Percentiles rank a stretch among this genome's conserved stretches.
Conservation (phyloP, 92 coral and sea anemone species). For the Siderastrea radians region DNA sequence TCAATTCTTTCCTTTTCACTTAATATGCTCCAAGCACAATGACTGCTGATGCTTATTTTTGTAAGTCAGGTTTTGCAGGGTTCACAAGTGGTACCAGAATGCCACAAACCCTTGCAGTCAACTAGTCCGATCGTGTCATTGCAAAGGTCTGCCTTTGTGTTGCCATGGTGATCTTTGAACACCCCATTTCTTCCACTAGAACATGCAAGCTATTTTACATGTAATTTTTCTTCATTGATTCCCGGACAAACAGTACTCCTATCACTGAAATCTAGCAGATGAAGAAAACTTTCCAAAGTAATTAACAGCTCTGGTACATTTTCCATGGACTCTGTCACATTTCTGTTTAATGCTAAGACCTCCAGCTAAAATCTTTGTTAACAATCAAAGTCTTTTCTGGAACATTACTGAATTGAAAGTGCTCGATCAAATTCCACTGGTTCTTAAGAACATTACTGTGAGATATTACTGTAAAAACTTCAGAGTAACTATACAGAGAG, state of each 20-base stretch:
- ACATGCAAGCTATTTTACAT: background rate
- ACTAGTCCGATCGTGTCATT: slow-evolving; percentile 21
- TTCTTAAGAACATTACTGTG: too few species aligned
- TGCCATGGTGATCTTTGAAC: slow-evolving; percentile 41
- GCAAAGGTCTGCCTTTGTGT: slow-evolving; percentile 24
- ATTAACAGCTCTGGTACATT: slow-evolving; percentile 2
- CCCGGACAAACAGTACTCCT: slow-evolving; percentile 12
- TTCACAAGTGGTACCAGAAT: slow-evolving; percentile 8
- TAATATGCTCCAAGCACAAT: slow-evolving; percentile 34
- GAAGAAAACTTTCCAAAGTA: slow-evolving; percentile 7
- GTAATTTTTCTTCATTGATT: slow-evolving; percentile 12
- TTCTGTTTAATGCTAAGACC: slow-evolving; percentile 18
- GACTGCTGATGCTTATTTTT: slow-evolving; percentile 9
- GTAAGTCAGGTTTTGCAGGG: slow-evolving; percentile 1
- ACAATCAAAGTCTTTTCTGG: too few species aligned
- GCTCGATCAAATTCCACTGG: too few species aligned
- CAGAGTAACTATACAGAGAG: too few species aligned
- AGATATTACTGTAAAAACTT: too few species aligned
- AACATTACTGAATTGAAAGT: too few species aligned
- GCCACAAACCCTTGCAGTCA: slow-evolving; percentile 25
- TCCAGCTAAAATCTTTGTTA: slow-evolving; percentile 28
- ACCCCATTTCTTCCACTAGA: slow-evolving; percentile 32
- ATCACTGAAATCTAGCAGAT: slow-evolving; percentile 9
- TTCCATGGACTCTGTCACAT: slow-evolving; percentile 14
- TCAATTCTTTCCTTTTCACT: slow-evolving; percentile 27